A percentile compares a stretch with the other conserved stretches of the same genome.
phyloP scores from a whole-genome alignment of 2,888 invertebrate species.

The Dynastes hyllus region DNA sequence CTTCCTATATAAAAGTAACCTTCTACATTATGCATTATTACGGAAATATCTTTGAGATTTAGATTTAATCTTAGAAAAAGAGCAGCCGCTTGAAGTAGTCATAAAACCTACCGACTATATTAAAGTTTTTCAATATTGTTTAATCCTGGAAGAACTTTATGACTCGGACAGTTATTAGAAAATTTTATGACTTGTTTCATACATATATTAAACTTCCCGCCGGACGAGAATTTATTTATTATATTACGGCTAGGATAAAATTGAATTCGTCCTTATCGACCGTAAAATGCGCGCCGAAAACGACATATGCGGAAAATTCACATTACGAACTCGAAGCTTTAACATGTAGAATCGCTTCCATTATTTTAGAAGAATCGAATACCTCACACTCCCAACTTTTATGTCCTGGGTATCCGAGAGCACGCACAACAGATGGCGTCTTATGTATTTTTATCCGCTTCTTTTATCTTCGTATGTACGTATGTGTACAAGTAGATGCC shows the following conservation, averaged over 20 bases:
- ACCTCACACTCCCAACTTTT: neutral
- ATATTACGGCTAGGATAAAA: neutral
- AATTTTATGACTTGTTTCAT: slow-evolving; percentile 5
- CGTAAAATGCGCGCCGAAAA: neutral
- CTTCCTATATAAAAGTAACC: too few relatives aligned
- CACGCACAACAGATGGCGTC: slow-evolving; percentile 4
- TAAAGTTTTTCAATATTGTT: slow-evolving; percentile 24
- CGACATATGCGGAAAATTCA: neutral
- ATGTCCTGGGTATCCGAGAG: neutral
- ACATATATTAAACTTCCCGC: neutral
- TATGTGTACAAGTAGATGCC: too few relatives aligned
- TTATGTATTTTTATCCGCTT: neutral
- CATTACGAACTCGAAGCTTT: neutral
- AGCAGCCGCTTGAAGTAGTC: neutral
- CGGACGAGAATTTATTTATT: slow-evolving; percentile 4
- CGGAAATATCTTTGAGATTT: neutral
- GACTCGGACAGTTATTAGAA: slow-evolving; percentile 13
- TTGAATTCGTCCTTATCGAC: neutral
- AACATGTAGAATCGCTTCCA: neutral
- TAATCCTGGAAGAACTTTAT: slow-evolving; percentile 11
- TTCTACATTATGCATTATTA: neutral
- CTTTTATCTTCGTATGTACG: neutral
- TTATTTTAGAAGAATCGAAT: neutral
- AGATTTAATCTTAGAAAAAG: slow-evolving; percentile 4
- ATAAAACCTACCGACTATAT: slow-evolving; percentile 9